A percentile compares a stretch with the other conserved stretches of the same genome.
phyloP scores from a whole-genome alignment of 37 sponge, comb jelly and placozoan genomes.

The Crambe crambe region DNA sequence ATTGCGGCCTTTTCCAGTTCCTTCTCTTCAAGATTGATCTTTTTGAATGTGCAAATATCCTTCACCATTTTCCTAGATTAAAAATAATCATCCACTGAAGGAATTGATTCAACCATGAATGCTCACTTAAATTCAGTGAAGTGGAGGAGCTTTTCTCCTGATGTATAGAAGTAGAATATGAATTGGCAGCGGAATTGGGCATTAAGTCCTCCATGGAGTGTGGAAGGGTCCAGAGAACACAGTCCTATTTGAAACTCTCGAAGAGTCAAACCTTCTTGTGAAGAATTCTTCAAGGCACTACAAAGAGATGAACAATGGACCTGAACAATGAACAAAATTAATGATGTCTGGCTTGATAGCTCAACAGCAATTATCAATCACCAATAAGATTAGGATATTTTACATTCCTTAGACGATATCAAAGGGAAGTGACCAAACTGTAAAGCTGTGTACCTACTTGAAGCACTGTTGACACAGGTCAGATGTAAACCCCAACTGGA shows the following conservation, averaged over 20 bases:
- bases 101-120: too few relatives aligned
- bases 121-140: conserved; percentile 72
- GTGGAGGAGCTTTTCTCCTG: conserved; percentile 39
- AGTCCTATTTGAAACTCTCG: conserved; percentile 66
- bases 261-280: conserved; percentile 11
- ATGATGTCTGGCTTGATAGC: not conserved
- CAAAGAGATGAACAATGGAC: too few relatives aligned
- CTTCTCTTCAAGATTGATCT: not conserved
- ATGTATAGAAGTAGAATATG: conserved; percentile 88
- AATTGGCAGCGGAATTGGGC: conserved; percentile 86
- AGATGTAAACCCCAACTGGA: conserved; percentile 28
- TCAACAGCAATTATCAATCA: not conserved
- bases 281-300: not conserved
- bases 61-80: conserved; percentile 31
- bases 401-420: not conserved
- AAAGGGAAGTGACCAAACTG: not conserved
- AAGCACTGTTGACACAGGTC: conserved; percentile 40
- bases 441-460: conserved; percentile 30
- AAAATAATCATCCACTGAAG: too few relatives aligned
- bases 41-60: conserved; percentile 44
- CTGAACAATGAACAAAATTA: not conserved
- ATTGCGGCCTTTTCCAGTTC: conserved; percentile 16
- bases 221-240: conserved; percentile 87
- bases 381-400: not conserved
- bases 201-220: conserved; percentile 78